Percentiles rank a stretch among this genome's conserved stretches.
These are phyloP conservation scores for Cephalopholis sonnerati DNA, from an alignment of 2,113 vertebrate species.

Conservation along the genomic window DNA sequence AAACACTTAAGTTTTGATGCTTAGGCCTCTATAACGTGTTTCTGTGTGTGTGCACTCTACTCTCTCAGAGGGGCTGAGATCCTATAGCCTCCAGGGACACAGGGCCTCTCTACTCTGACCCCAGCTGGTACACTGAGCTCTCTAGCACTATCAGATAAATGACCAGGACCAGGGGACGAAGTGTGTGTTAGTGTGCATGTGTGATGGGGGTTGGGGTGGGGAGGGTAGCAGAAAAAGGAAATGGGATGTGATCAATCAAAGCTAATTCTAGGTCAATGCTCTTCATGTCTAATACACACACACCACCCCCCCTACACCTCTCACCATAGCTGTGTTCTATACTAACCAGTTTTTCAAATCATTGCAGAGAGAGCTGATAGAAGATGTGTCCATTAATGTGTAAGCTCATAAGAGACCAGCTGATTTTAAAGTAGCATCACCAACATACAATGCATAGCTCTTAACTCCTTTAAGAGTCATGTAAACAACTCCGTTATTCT, in stretches of 20 bases:
- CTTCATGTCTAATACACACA: constrained; percentile 40
- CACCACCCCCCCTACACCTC: constrained; percentile 15
- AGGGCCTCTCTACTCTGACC: constrained; percentile 58
- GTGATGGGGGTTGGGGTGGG: neutral
- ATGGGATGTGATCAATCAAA: constrained; percentile 69
- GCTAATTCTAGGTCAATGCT: constrained; percentile 69
- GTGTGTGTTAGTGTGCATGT: constrained; percentile 29
- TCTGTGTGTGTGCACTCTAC: constrained; percentile 11
- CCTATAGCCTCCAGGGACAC: constrained; percentile 61
- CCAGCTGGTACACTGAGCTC: constrained; percentile 62
- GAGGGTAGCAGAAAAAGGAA: constrained; percentile 47
- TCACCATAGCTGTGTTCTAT: neutral
- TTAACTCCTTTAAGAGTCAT: no score
- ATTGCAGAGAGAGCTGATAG: neutral
- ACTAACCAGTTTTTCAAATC: constrained; percentile 6
- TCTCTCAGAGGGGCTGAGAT: constrained; percentile 43
- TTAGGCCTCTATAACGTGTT: neutral
- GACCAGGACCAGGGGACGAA: constrained; percentile 3
- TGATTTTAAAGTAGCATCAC: neutral
- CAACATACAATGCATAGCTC: neutral
- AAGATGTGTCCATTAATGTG: neutral
- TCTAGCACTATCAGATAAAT: constrained; percentile 66
- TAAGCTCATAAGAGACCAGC: neutral
- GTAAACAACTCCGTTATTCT: neutral
- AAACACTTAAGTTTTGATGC: neutral